These are phyloP conservation scores for Stenurella melanura DNA, from an alignment of 2,888 invertebrate species.

Conservation along the genomic window DNA sequence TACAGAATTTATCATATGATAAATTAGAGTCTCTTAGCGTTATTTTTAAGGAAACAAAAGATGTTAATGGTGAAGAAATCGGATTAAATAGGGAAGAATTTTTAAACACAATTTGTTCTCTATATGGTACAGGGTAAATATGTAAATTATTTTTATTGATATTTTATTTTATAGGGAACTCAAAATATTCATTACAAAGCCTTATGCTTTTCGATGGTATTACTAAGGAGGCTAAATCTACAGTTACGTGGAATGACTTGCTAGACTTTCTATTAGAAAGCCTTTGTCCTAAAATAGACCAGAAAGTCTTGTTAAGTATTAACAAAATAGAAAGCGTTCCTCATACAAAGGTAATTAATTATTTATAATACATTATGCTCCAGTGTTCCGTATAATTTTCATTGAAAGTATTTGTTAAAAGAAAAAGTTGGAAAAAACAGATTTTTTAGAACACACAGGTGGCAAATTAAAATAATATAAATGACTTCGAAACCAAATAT, in stretches of 20 bases:
- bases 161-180: conserved; percentile 62
- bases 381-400: too few relatives aligned
- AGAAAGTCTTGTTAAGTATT: conserved; percentile 56
- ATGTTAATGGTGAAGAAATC: conserved; percentile 40
- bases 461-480: too few relatives aligned
- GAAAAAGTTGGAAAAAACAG: too few relatives aligned
- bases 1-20: conserved; percentile 59
- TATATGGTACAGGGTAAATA: conserved; percentile 63
- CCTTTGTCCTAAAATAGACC: conserved; percentile 54
- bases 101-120: conserved; percentile 65
- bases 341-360: conserved; percentile 63
- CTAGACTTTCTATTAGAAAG: conserved; percentile 69
- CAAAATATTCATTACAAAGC: conserved; percentile 65
- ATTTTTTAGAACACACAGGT: too few relatives aligned
- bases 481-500: too few relatives aligned
- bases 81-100: conserved; percentile 69
- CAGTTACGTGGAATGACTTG: conserved; percentile 70
- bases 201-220: conserved; percentile 68
- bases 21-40: conserved; percentile 61
- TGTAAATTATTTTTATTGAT: conserved; percentile 14
- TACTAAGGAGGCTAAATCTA: conserved; percentile 58
- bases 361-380: too few relatives aligned
- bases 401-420: too few relatives aligned
- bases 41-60: conserved; percentile 57
- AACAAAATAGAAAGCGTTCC: conserved; percentile 62